Base-by-base conservation (phyloP, 2,113 vertebrate species). In the Melanocharis versteri region DNA sequence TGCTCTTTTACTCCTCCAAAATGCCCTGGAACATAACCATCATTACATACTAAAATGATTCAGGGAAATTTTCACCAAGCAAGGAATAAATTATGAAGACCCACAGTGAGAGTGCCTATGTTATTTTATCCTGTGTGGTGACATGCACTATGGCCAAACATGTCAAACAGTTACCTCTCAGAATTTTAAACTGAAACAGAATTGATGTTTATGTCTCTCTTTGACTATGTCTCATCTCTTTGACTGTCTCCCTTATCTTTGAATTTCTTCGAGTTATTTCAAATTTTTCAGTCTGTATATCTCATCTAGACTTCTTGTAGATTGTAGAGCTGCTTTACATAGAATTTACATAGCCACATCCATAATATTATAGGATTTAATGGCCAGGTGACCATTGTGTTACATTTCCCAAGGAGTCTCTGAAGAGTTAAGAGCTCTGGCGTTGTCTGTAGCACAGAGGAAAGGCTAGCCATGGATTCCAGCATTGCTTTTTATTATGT, bases 401-500 rank as follows among this genome's bases (percentile, higher is more conserved):
- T 93, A 15, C 19, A 11, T 72, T 48, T 89, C 54, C 37, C 69
- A 89, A 89, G 42, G 51, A 89, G 81, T 56, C 61, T 90, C 85
- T 79, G 77, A 97, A 96, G 95, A 92, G 96, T 97, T 97, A 97
- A 96, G 80, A 91, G 27, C 48, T 94, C 80, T 97, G 96, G 94
- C 14, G 0, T 64, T 86, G 56, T 53, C 68, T 84, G 76, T 68
- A 92, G 80, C 7, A 0, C 77, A 95, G 89, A 95, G 77, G 69
- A 84, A 91, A 94, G 70, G 50, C 86, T 95, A 84, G 77, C 70
- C 80, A 69, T 61, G 65, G 94, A 90, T 94, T 96, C 90, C 94
- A 96, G 54, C 56, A 79, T 96, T 95, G 91, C 96, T 93, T 95
- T 96, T 96, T 95, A 97, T 97, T 96, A 96, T 96, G 92, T 91